phyloP scores from a whole-genome alignment of 1,140 invertebrate genomes.

The Drosophila nasuta region DNA sequence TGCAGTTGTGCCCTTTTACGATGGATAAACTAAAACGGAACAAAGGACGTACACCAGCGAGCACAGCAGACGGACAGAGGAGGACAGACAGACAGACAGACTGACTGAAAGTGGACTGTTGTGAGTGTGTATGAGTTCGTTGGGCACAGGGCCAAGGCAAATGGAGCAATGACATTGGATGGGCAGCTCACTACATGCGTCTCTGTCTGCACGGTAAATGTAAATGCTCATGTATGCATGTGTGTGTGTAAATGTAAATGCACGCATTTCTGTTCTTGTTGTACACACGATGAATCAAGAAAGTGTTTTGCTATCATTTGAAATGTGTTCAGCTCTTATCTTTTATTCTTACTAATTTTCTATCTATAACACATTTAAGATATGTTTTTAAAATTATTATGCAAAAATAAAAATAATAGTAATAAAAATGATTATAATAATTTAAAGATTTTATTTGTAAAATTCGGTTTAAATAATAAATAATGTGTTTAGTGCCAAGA shows the following conservation, averaged over 20 bases:
- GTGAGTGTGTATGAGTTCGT: background rate
- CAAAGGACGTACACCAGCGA: slow-evolving; percentile 35
- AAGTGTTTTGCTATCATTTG: background rate
- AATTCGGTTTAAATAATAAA: no score
- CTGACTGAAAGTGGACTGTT: background rate
- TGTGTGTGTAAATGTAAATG: background rate
- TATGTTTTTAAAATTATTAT: no score
- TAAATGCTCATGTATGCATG: background rate
- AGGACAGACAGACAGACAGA: slow-evolving; percentile 1
- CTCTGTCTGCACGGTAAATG: slow-evolving; percentile 1
- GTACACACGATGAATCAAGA: background rate
- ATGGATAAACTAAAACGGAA: slow-evolving; percentile 51
- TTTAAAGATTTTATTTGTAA: no score
- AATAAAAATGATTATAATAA: no score
- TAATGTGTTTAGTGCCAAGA: no score
- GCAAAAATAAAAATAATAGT: no score
- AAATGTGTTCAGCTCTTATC: no score
- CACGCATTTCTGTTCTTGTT: background rate
- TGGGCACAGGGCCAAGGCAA: slow-evolving; percentile 75
- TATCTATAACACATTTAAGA: no score
- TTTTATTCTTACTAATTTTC: no score
- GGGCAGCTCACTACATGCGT: slow-evolving; percentile 5
- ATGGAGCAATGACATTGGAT: slow-evolving; percentile 64
- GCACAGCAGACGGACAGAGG: slow-evolving; percentile 13
- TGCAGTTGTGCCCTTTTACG: slow-evolving; percentile 23